Conservation (phyloP, 35 echinoderm and acorn worm genomes). For the Eucidaris tribuloides region DNA sequence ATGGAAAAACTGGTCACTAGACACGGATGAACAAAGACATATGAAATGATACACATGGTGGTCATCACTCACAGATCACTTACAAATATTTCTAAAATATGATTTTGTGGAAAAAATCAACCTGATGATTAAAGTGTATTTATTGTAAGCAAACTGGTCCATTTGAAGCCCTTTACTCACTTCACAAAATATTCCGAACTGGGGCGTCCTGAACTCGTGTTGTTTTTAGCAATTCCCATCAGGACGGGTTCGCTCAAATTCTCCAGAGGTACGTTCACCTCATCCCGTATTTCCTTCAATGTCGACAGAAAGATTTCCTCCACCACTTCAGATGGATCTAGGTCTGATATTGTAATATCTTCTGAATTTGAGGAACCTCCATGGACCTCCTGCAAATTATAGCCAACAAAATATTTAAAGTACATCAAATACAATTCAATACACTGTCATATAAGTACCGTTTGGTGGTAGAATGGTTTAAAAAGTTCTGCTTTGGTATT, state of each 20-base stretch:
- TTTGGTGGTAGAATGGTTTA: too few relatives aligned
- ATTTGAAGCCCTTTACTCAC: slow-evolving; percentile 22
- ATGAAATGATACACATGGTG: neutral
- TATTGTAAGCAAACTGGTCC: neutral
- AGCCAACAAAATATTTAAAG: too few relatives aligned
- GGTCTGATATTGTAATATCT: slow-evolving; percentile 40
- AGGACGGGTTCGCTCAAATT: slow-evolving; percentile 58
- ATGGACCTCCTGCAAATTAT: slow-evolving; percentile 75
- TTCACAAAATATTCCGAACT: slow-evolving; percentile 83
- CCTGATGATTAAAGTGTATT: neutral
- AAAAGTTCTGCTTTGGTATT: too few relatives aligned
- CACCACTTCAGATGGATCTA: slow-evolving; percentile 42
- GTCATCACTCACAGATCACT: neutral
- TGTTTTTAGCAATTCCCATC: slow-evolving; percentile 76
- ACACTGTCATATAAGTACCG: too few relatives aligned
- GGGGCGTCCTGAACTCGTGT: slow-evolving; percentile 81
- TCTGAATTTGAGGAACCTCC: slow-evolving; percentile 35
- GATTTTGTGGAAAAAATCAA: too few relatives aligned
- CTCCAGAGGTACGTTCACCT: slow-evolving; percentile 75
- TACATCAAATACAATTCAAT: too few relatives aligned
- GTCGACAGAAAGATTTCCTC: slow-evolving; percentile 76
- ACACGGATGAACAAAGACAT: too few relatives aligned
- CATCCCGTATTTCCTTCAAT: slow-evolving; percentile 78
- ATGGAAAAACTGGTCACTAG: too few relatives aligned
- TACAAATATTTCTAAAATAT: neutral